Percentiles rank a stretch among this genome's conserved stretches.
phyloP scores from a whole-genome alignment of 2,113 vertebrate genomes.

The Amphilophus citrinellus region DNA sequence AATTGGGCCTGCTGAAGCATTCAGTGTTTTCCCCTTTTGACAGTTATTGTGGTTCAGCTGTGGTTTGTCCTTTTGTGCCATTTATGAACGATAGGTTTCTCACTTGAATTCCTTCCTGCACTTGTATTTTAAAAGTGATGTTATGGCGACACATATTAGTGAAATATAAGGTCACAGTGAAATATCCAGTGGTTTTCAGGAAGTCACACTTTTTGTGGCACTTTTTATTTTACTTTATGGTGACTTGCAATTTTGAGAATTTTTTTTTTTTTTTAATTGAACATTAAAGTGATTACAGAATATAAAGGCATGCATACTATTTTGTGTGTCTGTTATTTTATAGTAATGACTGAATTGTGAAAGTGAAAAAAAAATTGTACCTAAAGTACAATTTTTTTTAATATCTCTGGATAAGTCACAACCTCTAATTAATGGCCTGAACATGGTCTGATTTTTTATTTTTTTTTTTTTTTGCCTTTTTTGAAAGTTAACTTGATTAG shows the following conservation, averaged over 20 bases:
- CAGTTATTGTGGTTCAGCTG: background rate
- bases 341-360: background rate
- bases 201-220: background rate
- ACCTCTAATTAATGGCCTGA: background rate
- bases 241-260: background rate
- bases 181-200: background rate
- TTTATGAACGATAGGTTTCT: conserved; percentile 17
- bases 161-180: background rate
- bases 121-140: background rate
- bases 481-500: background rate
- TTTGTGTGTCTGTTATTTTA: background rate
- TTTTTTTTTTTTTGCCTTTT: background rate
- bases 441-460: background rate
- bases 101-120: background rate
- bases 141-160: background rate
- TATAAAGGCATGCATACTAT: background rate
- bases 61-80: conserved; percentile 2
- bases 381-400: no score
- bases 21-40: background rate
- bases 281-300: background rate
- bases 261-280: background rate
- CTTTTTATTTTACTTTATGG: background rate
- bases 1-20: conserved; percentile 25
- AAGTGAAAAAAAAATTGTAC: background rate
- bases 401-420: background rate